Conservation (phyloP, 2,888 invertebrate species). For the Erebia ligea region DNA sequence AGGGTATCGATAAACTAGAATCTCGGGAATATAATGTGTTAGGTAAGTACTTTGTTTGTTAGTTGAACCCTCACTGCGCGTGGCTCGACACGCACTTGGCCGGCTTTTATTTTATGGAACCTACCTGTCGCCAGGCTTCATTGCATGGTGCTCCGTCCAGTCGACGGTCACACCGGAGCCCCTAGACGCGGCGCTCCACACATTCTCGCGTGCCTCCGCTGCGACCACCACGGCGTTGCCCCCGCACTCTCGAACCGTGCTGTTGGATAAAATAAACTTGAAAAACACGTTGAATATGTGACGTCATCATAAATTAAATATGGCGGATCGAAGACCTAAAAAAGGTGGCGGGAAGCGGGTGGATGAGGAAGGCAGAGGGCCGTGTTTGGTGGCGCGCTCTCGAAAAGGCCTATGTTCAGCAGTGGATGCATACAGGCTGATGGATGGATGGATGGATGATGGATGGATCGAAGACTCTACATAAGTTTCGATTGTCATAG, state of each 20-base stretch:
- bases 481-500: too few species aligned
- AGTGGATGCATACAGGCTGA: too few species aligned
- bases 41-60: too few species aligned
- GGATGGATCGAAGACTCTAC: too few species aligned
- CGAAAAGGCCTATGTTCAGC: too few species aligned
- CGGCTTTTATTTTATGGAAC: not conserved
- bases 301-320: constrained; percentile 3
- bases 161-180: constrained; percentile 88
- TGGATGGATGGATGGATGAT: too few species aligned
- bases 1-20: not conserved
- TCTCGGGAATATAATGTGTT: not conserved
- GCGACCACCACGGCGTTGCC: constrained; percentile 82
- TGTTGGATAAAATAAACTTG: constrained; percentile 43
- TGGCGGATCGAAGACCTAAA: too few species aligned
- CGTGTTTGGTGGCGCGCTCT: too few species aligned
- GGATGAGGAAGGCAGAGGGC: too few species aligned
- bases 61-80: too few species aligned
- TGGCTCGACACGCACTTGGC: not conserved
- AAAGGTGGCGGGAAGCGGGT: too few species aligned
- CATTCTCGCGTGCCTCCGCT: constrained; percentile 87
- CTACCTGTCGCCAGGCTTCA: constrained; percentile 90
- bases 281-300: not conserved
- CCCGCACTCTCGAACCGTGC: constrained; percentile 67
- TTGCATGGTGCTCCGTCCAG: constrained; percentile 91
- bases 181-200: constrained; percentile 87